These are phyloP conservation scores for Dorcus hopei DNA, from an alignment of 2,888 invertebrate genomes.

Conservation along the genomic window DNA sequence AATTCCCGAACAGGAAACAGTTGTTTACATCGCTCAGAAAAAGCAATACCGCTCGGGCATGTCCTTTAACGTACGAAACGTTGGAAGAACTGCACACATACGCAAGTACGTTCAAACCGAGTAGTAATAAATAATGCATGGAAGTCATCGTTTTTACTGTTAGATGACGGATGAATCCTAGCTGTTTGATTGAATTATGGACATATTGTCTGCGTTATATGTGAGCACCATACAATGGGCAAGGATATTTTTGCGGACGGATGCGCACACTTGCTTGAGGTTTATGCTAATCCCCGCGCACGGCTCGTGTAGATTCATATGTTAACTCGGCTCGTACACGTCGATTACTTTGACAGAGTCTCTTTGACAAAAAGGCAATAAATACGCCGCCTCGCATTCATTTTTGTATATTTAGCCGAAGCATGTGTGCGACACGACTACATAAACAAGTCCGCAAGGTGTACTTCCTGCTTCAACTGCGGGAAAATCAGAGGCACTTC, in stretches of 20 bases:
- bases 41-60: too few relatives aligned
- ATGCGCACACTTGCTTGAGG: neutral
- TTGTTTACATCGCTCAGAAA: too few relatives aligned
- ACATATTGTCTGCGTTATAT: constrained; percentile 9
- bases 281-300: neutral
- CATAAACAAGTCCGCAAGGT: too few relatives aligned
- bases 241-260: neutral
- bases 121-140: constrained; percentile 5
- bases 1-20: too few relatives aligned
- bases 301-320: constrained; percentile 1
- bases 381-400: neutral
- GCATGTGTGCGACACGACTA: too few relatives aligned
- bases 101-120: too few relatives aligned
- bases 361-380: constrained; percentile 1
- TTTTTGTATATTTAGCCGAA: neutral
- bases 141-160: constrained; percentile 6
- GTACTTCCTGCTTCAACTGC: too few relatives aligned
- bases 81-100: too few relatives aligned
- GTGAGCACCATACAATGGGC: constrained; percentile 2
- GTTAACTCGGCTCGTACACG: neutral
- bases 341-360: constrained; percentile 1
- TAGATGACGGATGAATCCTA: constrained; percentile 9
- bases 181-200: constrained; percentile 13
- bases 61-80: too few relatives aligned
- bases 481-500: too few relatives aligned